Evolutionary conservation across 2,888 invertebrate species (phyloP).

Genomic region (Calliopum simillimum): DNA sequence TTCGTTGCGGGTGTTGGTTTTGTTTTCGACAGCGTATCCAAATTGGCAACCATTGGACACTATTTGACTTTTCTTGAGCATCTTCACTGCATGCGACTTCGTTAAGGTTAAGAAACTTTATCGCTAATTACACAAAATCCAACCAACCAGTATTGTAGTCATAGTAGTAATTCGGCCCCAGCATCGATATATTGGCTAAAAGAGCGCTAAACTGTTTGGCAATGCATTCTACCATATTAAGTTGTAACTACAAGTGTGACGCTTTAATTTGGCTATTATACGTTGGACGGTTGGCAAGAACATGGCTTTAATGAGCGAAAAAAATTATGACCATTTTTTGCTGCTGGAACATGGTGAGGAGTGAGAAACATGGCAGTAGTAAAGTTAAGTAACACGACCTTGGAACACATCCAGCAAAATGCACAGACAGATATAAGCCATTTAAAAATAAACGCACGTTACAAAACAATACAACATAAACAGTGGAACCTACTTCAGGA

Average conservation of each 20-base stretch:
- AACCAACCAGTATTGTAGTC: background rate
- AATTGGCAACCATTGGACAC: no score
- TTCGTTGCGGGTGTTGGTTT: no score
- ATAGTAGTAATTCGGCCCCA: no score
- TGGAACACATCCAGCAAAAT: slow-evolving; percentile 30
- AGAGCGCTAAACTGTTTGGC: background rate
- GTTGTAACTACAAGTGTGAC: slow-evolving; percentile 3
- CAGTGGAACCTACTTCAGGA: no score
- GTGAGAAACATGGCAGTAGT: background rate
- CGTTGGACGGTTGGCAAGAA: background rate
- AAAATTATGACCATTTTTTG: no score
- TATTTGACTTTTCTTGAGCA: no score
- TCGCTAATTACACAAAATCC: slow-evolving; percentile 43
- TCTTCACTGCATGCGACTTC: no score
- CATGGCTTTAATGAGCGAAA: background rate
- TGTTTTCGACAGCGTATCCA: no score
- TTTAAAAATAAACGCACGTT: no score
- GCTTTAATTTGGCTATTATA: slow-evolving; percentile 10
- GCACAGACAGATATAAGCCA: background rate
- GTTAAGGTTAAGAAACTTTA: slow-evolving; percentile 36
- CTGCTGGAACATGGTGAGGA: background rate
- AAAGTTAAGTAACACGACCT: slow-evolving; percentile 21
- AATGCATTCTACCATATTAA: no score
- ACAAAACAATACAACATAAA: no score
- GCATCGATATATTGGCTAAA: no score